Evolutionary conservation across 23 tunicate species (phyloP).

Genomic region (Ascidia mentula): DNA sequence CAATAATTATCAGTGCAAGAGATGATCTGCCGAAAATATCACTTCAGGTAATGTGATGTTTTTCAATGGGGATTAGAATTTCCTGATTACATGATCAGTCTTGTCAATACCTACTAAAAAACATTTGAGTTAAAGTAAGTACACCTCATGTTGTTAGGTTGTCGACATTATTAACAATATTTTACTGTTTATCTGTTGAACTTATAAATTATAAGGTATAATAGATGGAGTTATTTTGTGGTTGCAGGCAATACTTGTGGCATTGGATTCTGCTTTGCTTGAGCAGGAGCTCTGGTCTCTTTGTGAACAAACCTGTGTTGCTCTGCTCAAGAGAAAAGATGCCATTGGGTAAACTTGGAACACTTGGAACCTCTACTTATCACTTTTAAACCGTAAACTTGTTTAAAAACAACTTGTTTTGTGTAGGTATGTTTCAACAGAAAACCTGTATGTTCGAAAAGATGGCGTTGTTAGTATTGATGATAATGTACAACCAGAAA

Average conservation of each 20-base stretch:
- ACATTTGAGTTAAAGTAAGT: neutral
- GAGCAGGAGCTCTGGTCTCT: constrained; percentile 88
- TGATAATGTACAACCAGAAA: constrained; percentile 3
- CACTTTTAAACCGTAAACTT: no score
- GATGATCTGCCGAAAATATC: constrained; percentile 55
- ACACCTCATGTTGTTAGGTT: neutral
- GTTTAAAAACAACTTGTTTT: neutral
- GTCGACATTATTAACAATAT: no score
- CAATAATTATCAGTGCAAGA: constrained; percentile 51
- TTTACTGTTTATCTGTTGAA: neutral
- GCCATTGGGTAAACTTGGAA: constrained; percentile 13
- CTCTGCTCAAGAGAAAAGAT: constrained; percentile 8
- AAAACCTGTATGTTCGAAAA: constrained; percentile 44
- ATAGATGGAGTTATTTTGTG: neutral
- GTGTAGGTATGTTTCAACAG: constrained; percentile 44
- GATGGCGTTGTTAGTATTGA: constrained; percentile 62
- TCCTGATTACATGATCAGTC: no score
- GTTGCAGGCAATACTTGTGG: constrained; percentile 36
- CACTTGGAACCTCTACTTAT: no score
- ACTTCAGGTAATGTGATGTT: constrained; percentile 37
- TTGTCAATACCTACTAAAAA: no score
- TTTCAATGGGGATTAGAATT: no score
- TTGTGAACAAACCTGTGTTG: constrained; percentile 70
- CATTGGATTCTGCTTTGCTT: constrained; percentile 52
- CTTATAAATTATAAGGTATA: neutral